phyloP scores from a whole-genome alignment of 2,113 vertebrate genomes.

The Enhydra lutris region DNA sequence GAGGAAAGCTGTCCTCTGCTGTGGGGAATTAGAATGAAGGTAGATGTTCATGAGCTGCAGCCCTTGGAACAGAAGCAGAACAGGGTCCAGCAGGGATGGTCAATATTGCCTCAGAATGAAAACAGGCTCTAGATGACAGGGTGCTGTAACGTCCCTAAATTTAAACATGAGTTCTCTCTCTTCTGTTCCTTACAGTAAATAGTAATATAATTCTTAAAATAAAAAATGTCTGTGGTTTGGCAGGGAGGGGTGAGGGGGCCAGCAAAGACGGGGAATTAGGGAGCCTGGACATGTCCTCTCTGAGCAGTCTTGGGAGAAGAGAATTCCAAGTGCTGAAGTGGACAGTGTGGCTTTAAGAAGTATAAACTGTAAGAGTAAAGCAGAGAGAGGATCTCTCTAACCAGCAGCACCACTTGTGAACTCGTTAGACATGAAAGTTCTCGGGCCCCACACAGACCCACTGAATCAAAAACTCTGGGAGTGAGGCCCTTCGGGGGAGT shows the following conservation, averaged over 20 bases:
- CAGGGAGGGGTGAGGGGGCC: not conserved
- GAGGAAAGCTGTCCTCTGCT: not conserved
- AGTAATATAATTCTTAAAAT: slow-evolving; percentile 2
- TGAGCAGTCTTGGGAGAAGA: not conserved
- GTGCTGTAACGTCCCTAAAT: not conserved
- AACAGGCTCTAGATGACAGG: not conserved
- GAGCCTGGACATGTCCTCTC: not conserved
- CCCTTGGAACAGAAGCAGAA: not conserved
- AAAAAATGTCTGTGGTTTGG: not conserved
- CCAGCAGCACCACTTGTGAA: not conserved
- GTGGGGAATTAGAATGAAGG: not conserved
- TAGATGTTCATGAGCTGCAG: not conserved
- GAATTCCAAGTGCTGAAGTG: not conserved
- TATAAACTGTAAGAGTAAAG: not conserved
- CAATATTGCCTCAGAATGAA: not conserved
- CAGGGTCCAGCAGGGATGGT: not conserved
- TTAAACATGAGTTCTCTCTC: not conserved
- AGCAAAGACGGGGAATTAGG: not conserved
- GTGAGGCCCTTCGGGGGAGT: not conserved
- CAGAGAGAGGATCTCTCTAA: not conserved
- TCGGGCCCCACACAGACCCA: not conserved
- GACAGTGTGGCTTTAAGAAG: not conserved
- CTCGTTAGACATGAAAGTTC: not conserved
- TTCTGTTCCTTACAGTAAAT: not conserved
- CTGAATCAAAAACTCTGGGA: not conserved